Base-by-base conservation (phyloP, 2,888 invertebrate species). In the Euspilapteryx auroguttella region DNA sequence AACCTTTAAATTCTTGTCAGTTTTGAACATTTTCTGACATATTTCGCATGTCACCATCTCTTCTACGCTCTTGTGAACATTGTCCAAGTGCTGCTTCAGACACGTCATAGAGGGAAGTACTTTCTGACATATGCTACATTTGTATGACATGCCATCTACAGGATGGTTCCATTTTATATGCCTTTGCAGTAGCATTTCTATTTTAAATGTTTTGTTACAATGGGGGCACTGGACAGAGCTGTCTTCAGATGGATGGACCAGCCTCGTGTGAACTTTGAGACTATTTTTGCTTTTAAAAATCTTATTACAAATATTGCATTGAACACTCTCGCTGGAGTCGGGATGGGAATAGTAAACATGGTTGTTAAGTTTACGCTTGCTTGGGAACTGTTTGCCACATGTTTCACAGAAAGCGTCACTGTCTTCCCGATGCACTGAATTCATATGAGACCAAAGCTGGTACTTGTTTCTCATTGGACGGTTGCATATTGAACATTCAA, bases 91-190 rank as follows among this genome's bases (percentile, higher is more conserved):
- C 21, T 42, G 40, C 14, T 34, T 39, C 17, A 42, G 44, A 13
- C 41, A 35, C 4, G 29, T 31, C 1, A 36, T 27, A 0, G 51
- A 50, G 0, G 45, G 45, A 1, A 53, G 32, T 1, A 39, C 34
- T 24, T 45, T 36, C 0, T 42, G 37, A 17, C 53, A 54, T 10
- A 42, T 38, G 0, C 42, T 41, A 25, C 55, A 55, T 23, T 43
- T 39, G 29, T 53, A 50, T 9, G 40, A 30, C 39, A 49, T 38
- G 0, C 48, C 50, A 12, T 51, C 49, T 2, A 12, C 12, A 0
- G 51, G 46, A 25, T 55, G 55, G 2, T 41, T 41, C 47, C 51
- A 53, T 30, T 44, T 47, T 2, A 46, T 39, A 27, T 55, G 55
- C 3, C 47, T 34, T 28, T 50, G 45, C 1, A 55, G 32, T 0